phyloP scores from a whole-genome alignment of 1,140 invertebrate genomes.

The Drosophila watanabei region DNA sequence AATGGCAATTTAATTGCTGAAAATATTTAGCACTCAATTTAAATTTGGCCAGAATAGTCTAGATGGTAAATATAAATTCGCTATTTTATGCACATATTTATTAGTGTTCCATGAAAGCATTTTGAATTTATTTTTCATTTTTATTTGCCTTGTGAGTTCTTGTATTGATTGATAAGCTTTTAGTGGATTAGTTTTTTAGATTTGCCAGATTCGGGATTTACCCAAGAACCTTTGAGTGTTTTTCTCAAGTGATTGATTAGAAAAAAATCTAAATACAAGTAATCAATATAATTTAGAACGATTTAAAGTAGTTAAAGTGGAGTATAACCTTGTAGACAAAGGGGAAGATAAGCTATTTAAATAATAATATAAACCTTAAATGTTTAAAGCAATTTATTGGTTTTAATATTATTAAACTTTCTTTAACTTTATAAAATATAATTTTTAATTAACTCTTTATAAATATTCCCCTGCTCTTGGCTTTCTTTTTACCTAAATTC shows the following conservation, averaged over 20 bases:
- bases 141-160: conserved; percentile 2
- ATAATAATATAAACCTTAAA: too few relatives aligned
- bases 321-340: not conserved
- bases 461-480: accelerated
- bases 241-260: conserved; percentile 6
- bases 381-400: not conserved
- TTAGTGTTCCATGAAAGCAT: not conserved
- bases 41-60: conserved; percentile 1
- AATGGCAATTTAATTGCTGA: conserved; percentile 42
- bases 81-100: not conserved
- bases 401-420: not conserved
- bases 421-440: not conserved
- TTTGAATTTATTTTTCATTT: conserved; percentile 4
- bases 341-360: not conserved
- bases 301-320: not conserved
- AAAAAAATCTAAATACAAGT: conserved; percentile 9
- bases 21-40: conserved; percentile 40
- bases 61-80: not conserved
- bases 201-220: conserved; percentile 5
- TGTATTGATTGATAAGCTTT: conserved; percentile 23
- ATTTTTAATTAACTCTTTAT: not conserved
- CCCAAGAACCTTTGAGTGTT: conserved; percentile 6
- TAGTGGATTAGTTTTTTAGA: conserved; percentile 4
- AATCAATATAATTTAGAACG: not conserved
- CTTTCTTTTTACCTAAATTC: not conserved